A percentile compares a stretch with the other conserved stretches of the same genome.
These are phyloP conservation scores for Lophochroa leadbeateri DNA, from an alignment of 2,113 vertebrate genomes.

Conservation along the genomic window DNA sequence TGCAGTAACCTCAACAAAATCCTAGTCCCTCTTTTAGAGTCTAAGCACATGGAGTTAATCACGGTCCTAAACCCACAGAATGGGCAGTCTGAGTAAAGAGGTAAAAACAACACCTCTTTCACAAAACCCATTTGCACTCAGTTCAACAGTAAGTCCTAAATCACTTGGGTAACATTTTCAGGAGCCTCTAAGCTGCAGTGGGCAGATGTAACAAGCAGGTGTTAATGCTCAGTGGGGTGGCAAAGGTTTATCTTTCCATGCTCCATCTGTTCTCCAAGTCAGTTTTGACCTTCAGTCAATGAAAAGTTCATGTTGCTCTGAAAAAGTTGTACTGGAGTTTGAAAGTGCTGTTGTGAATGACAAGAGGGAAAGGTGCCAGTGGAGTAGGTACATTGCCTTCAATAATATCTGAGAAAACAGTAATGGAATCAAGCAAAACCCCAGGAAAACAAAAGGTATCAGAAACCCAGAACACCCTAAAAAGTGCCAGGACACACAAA, in stretches of 20 bases:
- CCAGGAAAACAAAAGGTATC: not conserved
- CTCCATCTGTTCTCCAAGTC: constrained; percentile 47
- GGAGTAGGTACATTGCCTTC: not conserved
- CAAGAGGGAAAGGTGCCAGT: not conserved
- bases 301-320: constrained; percentile 8
- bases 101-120: not conserved
- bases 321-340: not conserved
- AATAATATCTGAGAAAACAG: not conserved
- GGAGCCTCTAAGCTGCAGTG: not conserved
- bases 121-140: not conserved
- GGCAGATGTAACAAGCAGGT: constrained; percentile 41
- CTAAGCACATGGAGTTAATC: not conserved
- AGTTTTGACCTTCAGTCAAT: constrained; percentile 45
- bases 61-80: not conserved
- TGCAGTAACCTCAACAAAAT: not conserved
- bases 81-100: not conserved
- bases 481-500: not conserved
- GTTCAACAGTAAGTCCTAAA: not conserved
- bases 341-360: not conserved
- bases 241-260: not conserved
- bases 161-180: not conserved
- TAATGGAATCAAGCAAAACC: not conserved
- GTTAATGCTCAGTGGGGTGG: not conserved
- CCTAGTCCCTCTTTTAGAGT: not conserved
- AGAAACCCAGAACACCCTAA: not conserved